A percentile compares a stretch with the other conserved stretches of the same genome.
These are phyloP conservation scores for Coluber constrictor DNA, from an alignment of 2,797 vertebrate species.

Conservation along the genomic window DNA sequence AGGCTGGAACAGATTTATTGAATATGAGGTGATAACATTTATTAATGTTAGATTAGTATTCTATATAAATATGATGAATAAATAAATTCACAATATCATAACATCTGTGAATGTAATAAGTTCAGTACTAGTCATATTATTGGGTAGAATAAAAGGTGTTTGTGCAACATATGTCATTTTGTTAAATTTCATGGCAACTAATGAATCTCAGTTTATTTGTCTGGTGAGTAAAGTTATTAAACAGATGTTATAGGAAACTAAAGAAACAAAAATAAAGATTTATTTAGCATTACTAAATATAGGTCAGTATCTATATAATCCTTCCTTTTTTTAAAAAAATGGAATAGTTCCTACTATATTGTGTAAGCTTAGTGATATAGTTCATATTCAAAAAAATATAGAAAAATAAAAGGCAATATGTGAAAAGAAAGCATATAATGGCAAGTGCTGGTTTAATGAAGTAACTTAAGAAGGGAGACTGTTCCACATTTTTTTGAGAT, in stretches of 20 bases:
- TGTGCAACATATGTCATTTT: background rate
- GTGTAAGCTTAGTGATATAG: background rate
- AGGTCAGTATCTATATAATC: background rate
- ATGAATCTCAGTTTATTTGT: background rate
- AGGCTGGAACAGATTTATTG: background rate
- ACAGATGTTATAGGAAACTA: background rate
- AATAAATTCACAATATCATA: background rate
- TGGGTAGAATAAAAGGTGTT: background rate
- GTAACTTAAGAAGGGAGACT: background rate
- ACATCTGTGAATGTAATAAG: background rate
- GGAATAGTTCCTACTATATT: background rate
- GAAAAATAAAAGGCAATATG: background rate
- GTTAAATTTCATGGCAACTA: background rate
- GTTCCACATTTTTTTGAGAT: background rate
- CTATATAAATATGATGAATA: background rate
- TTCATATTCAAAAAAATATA: background rate
- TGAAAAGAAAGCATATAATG: background rate
- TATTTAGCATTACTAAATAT: background rate
- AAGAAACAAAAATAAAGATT: background rate
- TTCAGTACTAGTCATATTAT: background rate
- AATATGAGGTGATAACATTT: background rate
- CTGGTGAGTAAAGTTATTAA: background rate
- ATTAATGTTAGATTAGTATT: background rate
- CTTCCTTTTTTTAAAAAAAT: no score
- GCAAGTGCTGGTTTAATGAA: background rate